phyloP scores from a whole-genome alignment of 2,888 invertebrate genomes.

The Cerastoderma edule region DNA sequence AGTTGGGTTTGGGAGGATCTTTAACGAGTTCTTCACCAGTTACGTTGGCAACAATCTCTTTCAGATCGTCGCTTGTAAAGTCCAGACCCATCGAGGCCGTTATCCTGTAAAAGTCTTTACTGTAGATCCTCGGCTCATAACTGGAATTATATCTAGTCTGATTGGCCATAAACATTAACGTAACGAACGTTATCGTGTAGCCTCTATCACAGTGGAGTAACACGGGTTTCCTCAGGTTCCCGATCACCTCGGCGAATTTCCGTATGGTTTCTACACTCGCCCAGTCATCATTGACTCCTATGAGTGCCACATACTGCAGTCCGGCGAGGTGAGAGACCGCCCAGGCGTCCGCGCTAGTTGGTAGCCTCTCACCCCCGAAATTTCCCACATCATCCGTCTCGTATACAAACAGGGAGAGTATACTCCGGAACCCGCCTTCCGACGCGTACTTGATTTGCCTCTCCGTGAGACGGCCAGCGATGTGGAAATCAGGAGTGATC shows the following conservation, averaged over 20 bases:
- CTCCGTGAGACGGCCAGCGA: constrained; percentile 74
- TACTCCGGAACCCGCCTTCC: constrained; percentile 77
- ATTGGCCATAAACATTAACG: constrained; percentile 72
- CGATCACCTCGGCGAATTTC: constrained; percentile 61
- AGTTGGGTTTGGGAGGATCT: constrained; percentile 65
- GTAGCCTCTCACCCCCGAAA: constrained; percentile 73
- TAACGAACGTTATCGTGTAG: constrained; percentile 71
- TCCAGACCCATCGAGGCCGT: constrained; percentile 73
- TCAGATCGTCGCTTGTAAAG: constrained; percentile 67
- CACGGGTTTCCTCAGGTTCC: constrained; percentile 57
- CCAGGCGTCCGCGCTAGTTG: constrained; percentile 66
- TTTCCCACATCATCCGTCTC: constrained; percentile 54
- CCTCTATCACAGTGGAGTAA: constrained; percentile 70
- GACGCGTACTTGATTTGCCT: constrained; percentile 77
- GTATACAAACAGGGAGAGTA: constrained; percentile 71
- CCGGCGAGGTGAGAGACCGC: constrained; percentile 63
- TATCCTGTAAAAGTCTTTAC: constrained; percentile 70
- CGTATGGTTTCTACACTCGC: constrained; percentile 68
- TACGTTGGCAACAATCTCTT: constrained; percentile 67
- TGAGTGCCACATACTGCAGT: constrained; percentile 66
- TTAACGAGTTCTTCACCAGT: constrained; percentile 69
- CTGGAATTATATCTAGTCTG: constrained; percentile 64
- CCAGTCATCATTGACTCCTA: constrained; percentile 72
- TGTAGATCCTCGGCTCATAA: constrained; percentile 67
- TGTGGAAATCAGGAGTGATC: constrained; percentile 73